Percentiles rank a stretch among this genome's conserved stretches.
These are phyloP conservation scores for Oxyura jamaicensis DNA, from an alignment of 2,113 vertebrate species.

Conservation along the genomic window DNA sequence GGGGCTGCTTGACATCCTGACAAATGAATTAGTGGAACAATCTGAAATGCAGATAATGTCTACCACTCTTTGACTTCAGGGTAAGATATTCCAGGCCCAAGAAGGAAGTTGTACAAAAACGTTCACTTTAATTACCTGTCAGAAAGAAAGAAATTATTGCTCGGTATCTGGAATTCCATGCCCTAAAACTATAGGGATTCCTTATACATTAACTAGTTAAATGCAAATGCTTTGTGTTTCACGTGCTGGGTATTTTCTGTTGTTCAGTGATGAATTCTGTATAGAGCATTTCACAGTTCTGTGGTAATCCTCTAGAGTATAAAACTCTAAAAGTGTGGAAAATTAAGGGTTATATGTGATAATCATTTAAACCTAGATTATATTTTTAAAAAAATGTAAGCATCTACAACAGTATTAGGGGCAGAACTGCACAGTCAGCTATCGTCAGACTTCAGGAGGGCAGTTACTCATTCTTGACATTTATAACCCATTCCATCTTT, in stretches of 20 bases:
- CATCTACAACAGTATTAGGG: not conserved
- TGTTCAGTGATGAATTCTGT: not conserved
- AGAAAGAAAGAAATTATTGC: not conserved
- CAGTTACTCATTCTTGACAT: conserved; percentile 8
- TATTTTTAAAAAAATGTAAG: not conserved
- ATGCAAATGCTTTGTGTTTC: not conserved
- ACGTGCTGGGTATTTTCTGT: not conserved
- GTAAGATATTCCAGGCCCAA: conserved; percentile 2
- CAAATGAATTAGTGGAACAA: conserved; percentile 22
- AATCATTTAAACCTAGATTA: conserved; percentile 33
- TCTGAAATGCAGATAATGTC: conserved; percentile 21
- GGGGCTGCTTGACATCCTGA: not conserved
- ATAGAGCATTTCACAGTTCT: conserved; percentile 1
- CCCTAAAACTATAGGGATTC: not conserved
- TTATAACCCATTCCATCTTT: conserved; percentile 13
- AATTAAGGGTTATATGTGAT: not conserved
- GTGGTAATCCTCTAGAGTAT: not conserved
- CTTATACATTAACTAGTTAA: not conserved
- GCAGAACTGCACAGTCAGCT: not conserved
- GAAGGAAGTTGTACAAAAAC: conserved; percentile 31
- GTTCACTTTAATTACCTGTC: conserved; percentile 5
- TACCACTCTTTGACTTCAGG: conserved; percentile 17
- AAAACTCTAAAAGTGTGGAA: not conserved
- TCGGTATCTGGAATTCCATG: not conserved
- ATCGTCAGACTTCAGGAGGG: not conserved